These are phyloP conservation scores for Sorex araneus DNA, from an alignment of 2,113 vertebrate species.

Conservation along the genomic window DNA sequence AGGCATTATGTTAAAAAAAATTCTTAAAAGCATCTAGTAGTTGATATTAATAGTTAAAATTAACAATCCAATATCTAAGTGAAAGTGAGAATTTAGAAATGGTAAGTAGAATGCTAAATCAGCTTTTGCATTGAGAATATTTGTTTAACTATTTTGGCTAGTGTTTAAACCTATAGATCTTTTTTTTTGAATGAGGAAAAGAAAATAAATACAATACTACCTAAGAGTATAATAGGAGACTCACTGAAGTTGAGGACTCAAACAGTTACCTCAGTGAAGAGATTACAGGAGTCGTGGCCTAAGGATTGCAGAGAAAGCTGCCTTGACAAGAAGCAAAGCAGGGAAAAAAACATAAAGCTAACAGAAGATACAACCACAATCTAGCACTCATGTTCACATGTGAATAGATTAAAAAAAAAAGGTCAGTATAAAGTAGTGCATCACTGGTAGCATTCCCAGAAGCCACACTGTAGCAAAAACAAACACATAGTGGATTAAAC, in stretches of 20 bases:
- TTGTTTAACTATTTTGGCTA: not conserved
- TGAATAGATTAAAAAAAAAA: not conserved
- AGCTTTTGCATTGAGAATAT: conserved; percentile 5
- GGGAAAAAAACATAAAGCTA: conserved; percentile 14
- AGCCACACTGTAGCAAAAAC: not conserved
- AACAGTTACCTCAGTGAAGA: not conserved
- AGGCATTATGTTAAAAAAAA: conserved; percentile 41
- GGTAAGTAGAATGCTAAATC: not conserved
- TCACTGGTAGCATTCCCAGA: not conserved
- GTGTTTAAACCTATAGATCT: conserved; percentile 6
- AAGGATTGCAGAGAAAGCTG: not conserved
- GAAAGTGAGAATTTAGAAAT: conserved; percentile 9
- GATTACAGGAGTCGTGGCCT: not conserved
- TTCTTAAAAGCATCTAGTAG: not conserved
- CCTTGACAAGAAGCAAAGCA: not conserved
- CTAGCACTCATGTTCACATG: not conserved
- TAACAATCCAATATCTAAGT: conserved; percentile 38
- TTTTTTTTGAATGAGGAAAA: not conserved
- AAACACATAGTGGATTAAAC: not conserved
- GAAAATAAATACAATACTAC: not conserved
- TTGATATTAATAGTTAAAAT: conserved; percentile 36
- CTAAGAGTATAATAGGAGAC: not conserved
- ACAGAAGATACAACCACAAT: not conserved
- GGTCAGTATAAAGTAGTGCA: not conserved
- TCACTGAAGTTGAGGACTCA: not conserved